Base-by-base conservation (phyloP, 2,888 invertebrate species). In the Teinopalpus imperialis region DNA sequence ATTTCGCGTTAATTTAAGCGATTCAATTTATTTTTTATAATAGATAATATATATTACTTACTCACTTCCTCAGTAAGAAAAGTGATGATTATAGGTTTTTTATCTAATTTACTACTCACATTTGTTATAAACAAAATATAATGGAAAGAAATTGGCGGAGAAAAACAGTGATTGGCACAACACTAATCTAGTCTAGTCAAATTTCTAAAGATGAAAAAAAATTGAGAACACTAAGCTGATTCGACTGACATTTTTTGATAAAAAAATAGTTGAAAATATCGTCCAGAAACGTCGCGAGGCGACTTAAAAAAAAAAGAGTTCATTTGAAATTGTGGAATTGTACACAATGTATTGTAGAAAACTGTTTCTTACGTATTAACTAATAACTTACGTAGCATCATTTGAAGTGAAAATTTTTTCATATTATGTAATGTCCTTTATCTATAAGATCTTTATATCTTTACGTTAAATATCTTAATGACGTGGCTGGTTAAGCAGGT, bases 301-400 rank as follows among this genome's bases (percentile, higher is more conserved):
- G 86, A 78, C 81, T 52, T 61, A 69, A 68, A 76, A 73, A 66
- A 69, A 69, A 37, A 39, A 27, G 35, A 30, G 63, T 74, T 75
- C 80, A 82, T 81, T 86, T 81, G 82, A 81, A 74, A 72, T 70
- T 74, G 80, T 83, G 87, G 83, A 87, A 87, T 85, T 86, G 83
- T 83, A 77, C 72, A 68, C 63, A 65, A 53, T 56, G 54, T 52
- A 54, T 68, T 63, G 58, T 65, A 61, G 48, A 63, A 57, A 59
- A 53, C 54, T 57, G 58, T 66, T 61, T 71, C 73, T 76, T 77
- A 74, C 70, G 68, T 82, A 77, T 78, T 46, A 54, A 57, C 43
- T 57, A 74, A 61, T 77, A 72, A 69, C 68, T 67, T 74, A 62
- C 63, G 64, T 75, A 74, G 69, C 65, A 74, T 73, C 71, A 69